Evolutionary conservation across 2,113 vertebrate species (phyloP).

Genomic region (Strix aluco): DNA sequence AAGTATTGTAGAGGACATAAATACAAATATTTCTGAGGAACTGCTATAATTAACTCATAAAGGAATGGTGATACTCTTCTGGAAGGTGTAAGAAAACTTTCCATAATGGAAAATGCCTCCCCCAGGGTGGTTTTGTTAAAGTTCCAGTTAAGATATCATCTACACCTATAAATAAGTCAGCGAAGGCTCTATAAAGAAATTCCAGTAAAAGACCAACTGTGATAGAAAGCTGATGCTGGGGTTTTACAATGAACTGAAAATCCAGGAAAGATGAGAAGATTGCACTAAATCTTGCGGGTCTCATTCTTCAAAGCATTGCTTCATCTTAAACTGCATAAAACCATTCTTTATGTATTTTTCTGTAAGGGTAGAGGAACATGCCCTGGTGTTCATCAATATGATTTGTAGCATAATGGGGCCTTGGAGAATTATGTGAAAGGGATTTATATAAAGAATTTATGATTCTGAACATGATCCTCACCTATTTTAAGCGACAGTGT

Average conservation of each 20-base stretch:
- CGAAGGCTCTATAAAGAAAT: neutral
- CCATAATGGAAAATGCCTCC: neutral
- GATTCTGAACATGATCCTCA: neutral
- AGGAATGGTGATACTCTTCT: neutral
- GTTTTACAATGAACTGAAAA: neutral
- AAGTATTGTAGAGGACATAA: neutral
- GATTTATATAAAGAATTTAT: neutral
- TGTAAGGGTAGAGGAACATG: neutral
- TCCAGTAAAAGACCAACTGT: neutral
- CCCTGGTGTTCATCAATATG: neutral
- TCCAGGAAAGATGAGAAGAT: neutral
- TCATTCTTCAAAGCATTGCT: neutral
- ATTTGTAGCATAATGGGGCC: neutral
- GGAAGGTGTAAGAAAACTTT: neutral
- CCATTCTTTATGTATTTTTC: neutral
- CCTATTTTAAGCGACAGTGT: neutral
- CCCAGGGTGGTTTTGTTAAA: neutral
- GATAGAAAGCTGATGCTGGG: neutral
- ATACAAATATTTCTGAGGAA: neutral
- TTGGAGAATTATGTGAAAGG: neutral
- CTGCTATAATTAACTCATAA: neutral
- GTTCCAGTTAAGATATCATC: neutral
- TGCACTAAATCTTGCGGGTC: neutral
- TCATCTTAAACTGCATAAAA: neutral
- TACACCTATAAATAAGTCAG: neutral